Conservation (phyloP, 2,797 vertebrate species). For the Enteromius argenteus region DNA sequence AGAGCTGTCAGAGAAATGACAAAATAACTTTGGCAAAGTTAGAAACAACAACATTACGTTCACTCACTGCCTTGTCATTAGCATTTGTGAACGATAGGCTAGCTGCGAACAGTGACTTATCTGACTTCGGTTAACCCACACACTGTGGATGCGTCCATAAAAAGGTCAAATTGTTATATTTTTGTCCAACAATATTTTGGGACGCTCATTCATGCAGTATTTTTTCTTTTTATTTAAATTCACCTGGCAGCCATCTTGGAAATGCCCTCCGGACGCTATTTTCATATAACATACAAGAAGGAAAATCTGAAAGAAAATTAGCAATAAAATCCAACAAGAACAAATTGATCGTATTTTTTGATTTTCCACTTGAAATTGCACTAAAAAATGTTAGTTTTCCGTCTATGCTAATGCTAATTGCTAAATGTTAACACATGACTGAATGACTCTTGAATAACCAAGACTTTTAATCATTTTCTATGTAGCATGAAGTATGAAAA, state of each 20-base stretch:
- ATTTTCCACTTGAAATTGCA: background rate
- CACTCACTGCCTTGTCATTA: slow-evolving; percentile 34
- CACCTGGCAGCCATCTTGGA: background rate
- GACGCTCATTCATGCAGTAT: background rate
- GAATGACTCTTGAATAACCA: background rate
- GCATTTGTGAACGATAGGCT: slow-evolving; percentile 25
- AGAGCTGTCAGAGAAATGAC: slow-evolving; percentile 32
- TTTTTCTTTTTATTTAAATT: background rate
- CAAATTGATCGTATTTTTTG: background rate
- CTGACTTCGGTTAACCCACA: background rate
- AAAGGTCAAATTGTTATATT: background rate
- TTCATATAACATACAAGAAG: background rate
- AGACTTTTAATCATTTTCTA: too few species aligned
- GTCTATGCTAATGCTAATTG: background rate
- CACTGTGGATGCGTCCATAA: background rate
- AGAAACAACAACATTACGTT: slow-evolving; percentile 34
- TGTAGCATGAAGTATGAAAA: too few species aligned
- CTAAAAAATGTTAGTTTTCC: background rate
- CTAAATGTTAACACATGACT: background rate
- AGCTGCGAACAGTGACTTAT: background rate
- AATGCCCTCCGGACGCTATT: background rate
- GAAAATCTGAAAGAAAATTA: background rate
- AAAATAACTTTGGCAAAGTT: slow-evolving; percentile 44
- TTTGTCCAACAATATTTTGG: background rate
- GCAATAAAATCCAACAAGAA: background rate